Evolutionary conservation across 2,888 invertebrate genomes (phyloP).

Genomic region (Dicyrtomina minuta): DNA sequence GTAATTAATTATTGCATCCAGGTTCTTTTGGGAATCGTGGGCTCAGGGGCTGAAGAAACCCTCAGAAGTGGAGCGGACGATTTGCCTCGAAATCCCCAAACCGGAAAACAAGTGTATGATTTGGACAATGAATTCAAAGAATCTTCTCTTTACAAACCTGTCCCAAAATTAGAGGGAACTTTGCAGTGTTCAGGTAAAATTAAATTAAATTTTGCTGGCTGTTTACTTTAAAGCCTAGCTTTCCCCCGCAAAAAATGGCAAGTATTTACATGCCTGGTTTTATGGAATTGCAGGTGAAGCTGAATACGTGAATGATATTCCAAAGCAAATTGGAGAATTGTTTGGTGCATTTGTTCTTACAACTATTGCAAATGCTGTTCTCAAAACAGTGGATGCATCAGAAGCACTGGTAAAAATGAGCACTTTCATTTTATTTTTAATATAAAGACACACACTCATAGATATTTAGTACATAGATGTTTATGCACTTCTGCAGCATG

Average conservation of each 20-base stretch:
- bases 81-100: constrained; percentile 66
- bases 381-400: constrained; percentile 65
- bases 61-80: constrained; percentile 63
- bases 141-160: constrained; percentile 74
- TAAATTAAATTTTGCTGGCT: no score
- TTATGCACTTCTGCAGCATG: no score
- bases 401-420: constrained; percentile 65
- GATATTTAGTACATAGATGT: no score
- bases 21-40: constrained; percentile 27
- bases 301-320: constrained; percentile 73
- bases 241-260: no score
- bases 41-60: background rate
- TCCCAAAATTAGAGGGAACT: constrained; percentile 71
- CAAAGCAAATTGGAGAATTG: constrained; percentile 67
- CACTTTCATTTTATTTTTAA: background rate
- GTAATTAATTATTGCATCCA: background rate
- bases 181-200: constrained; percentile 64
- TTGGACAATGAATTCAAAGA: constrained; percentile 63
- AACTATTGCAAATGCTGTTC: constrained; percentile 62
- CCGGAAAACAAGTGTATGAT: constrained; percentile 70
- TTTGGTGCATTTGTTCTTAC: constrained; percentile 71
- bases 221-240: no score
- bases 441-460: background rate
- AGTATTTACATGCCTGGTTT: no score
- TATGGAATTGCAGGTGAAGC: constrained; percentile 73